Percentiles rank a stretch among this genome's conserved stretches.
These are phyloP conservation scores for Drosophila maculinotata DNA, from an alignment of 2,888 invertebrate genomes.

Conservation along the genomic window DNA sequence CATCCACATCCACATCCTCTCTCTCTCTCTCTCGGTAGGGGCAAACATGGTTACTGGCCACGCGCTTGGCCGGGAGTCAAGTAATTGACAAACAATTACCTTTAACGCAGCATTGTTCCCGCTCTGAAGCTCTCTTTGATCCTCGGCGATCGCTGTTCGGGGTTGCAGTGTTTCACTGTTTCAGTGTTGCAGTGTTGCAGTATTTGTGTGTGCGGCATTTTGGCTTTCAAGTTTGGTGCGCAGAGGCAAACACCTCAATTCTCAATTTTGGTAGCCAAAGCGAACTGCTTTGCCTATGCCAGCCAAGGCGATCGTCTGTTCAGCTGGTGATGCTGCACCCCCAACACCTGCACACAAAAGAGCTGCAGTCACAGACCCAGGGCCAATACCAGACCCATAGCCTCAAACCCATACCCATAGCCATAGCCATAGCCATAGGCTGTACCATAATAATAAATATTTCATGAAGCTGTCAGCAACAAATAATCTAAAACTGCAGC, in stretches of 20 bases:
- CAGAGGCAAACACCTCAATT: conserved; percentile 76
- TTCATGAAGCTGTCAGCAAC: conserved; percentile 82
- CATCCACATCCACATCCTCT: conserved; percentile 30
- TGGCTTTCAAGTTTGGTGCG: conserved; percentile 70
- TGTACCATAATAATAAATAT: conserved; percentile 78
- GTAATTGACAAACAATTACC: conserved; percentile 84
- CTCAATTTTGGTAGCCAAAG: conserved; percentile 76
- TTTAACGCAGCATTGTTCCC: conserved; percentile 82
- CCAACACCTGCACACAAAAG: conserved; percentile 68
- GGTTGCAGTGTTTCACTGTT: conserved; percentile 17
- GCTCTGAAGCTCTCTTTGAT: conserved; percentile 61
- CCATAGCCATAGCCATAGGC: conserved; percentile 20
- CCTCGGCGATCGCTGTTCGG: conserved; percentile 46
- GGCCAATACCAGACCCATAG: conserved; percentile 6
- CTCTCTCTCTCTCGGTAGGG: not conserved
- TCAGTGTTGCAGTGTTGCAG: not conserved
- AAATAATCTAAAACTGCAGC: conserved; percentile 81
- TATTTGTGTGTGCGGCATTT: conserved; percentile 57
- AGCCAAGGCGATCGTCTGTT: conserved; percentile 41
- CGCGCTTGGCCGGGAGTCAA: conserved; percentile 80
- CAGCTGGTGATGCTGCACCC: conserved; percentile 51
- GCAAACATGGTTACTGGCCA: conserved; percentile 59
- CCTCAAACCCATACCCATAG: conserved; percentile 16
- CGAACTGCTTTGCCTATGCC: conserved; percentile 73
- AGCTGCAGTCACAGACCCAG: conserved; percentile 6